Base-by-base conservation (phyloP, 2,113 vertebrate species). In the Dicentrarchus labrax region DNA sequence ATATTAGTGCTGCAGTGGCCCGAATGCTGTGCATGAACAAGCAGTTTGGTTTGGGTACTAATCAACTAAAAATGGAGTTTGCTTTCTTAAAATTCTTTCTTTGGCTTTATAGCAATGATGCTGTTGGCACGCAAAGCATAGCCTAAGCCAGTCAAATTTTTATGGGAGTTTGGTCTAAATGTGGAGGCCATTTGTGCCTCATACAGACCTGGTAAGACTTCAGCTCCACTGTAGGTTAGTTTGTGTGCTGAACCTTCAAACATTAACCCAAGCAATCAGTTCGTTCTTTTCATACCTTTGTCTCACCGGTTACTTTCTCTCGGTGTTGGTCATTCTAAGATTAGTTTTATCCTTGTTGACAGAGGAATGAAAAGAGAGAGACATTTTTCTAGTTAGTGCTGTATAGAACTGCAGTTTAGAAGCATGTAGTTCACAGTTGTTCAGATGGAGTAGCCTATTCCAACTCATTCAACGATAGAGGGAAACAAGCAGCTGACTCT, bases 201-300 rank as follows among this genome's bases (percentile, higher is more conserved):
- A 47, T 19, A n/a, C 41, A 50, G 67, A 59, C 12, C 51, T 17
- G 53, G 50, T 70, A 50, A 76, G 70, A 72, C 80, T 66, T 77
- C 30, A 81, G 69, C 73, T 88, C 74, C 54, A 59, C 76, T 83
- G 77, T 74, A 54, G 78, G 72, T 80, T 81, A 82, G 91, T 83
- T 87, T 94, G 89, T 93, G 92, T 92, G 82, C 85, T 80, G 88
- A 90, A 86, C 90, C 85, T 94, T 95, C 90, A 94, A 96, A 95
- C 91, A 96, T 96, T 95, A 95, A 96, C 95, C 89, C 83, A 90
- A 85, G 86, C 86, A 92, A 93, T 95, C 93, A 90, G 93, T 88
- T 84, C 17, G 82, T 78, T 82, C 64, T 75, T 78, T 75, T 90
- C 91, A 86, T 92, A 77, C 83, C 78, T 92, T 88, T 89, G 78